Evolutionary conservation across 2,888 invertebrate genomes (phyloP).

Genomic region (Tridacna crocea): DNA sequence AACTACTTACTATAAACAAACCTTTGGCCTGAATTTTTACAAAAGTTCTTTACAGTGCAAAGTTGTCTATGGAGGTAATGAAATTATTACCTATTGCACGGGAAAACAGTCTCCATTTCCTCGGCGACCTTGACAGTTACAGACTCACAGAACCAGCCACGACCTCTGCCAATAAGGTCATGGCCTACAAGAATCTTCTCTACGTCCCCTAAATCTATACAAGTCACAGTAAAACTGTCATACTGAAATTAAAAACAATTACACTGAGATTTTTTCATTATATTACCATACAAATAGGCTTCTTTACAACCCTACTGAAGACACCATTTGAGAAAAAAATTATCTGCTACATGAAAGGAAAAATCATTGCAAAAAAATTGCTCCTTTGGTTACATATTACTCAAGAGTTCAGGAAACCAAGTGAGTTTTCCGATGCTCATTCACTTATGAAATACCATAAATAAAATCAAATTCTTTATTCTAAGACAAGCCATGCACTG

Average conservation of each 20-base stretch:
- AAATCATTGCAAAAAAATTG: too few species aligned
- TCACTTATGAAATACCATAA: too few species aligned
- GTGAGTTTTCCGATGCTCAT: too few species aligned
- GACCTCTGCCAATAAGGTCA: slow-evolving; percentile 71
- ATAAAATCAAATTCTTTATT: too few species aligned
- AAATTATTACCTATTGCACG: slow-evolving; percentile 71
- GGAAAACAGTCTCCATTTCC: slow-evolving; percentile 69
- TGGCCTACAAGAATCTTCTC: slow-evolving; percentile 75
- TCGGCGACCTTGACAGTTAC: slow-evolving; percentile 71
- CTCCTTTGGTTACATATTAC: too few species aligned
- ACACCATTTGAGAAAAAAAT: too few species aligned
- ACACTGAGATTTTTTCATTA: background rate
- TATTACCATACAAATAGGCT: background rate
- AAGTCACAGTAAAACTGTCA: slow-evolving; percentile 73
- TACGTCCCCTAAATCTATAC: slow-evolving; percentile 73
- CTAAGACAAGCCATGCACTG: too few species aligned
- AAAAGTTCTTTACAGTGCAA: background rate
- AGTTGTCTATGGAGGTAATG: background rate
- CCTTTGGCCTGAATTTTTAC: background rate
- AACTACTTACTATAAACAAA: background rate
- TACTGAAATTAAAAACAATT: slow-evolving; percentile 56
- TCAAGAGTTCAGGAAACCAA: too few species aligned
- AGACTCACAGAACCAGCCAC: slow-evolving; percentile 77
- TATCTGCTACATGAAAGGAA: too few species aligned
- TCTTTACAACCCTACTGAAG: background rate